Evolutionary conservation across 2,797 vertebrate genomes (phyloP), one percentile per base, ranked within the genome.

Genomic region (Poecilia picta): DNA sequence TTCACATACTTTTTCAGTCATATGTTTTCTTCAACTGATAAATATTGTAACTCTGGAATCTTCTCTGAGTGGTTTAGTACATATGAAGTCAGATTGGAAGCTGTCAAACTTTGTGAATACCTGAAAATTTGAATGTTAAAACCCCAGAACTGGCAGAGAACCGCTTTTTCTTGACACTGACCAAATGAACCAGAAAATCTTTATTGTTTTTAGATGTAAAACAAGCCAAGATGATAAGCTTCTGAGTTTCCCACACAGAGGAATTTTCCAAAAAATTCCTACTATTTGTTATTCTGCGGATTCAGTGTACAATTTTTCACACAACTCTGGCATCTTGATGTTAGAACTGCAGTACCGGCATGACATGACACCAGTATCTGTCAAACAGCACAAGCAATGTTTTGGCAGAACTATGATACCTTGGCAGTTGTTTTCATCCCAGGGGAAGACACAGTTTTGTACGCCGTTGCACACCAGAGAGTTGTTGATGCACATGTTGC

Each of bases 391-490:
- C 12, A 80, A 6, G 51, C 1, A 31, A 20, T 62, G 16, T 46
- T 79, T 66, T 31, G 25, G 55, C 59, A 79, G 51, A 85, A 72
- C 46, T n/a, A 5, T 8, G 70, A 16, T 89, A 98, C 98, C 98
- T 97, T 97, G 97, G 93, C 98, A 99, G 87, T 97, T 97, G 88
- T 97, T 97, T 94, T 99, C 98, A 80, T 99, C 98, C 98, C 98
- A 99, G 73, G 98, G 98, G 85, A 98, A 99, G 70, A 99, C 97
- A 89, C 98, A 99, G 89, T 99, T 99, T 93, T 99, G 98, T 59
- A 98, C 93, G 74, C 98, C 98, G 1, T 99, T 99, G 95, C 98
- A 99, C 86, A 98, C 98, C 92, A 99, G 92, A 8, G 97, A 97
- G 62, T 96, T 97, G 93, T 99, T 99, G 93, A 99, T 98, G 88